Conservation (phyloP, 2,888 invertebrate genomes). For the Apeira syringaria region DNA sequence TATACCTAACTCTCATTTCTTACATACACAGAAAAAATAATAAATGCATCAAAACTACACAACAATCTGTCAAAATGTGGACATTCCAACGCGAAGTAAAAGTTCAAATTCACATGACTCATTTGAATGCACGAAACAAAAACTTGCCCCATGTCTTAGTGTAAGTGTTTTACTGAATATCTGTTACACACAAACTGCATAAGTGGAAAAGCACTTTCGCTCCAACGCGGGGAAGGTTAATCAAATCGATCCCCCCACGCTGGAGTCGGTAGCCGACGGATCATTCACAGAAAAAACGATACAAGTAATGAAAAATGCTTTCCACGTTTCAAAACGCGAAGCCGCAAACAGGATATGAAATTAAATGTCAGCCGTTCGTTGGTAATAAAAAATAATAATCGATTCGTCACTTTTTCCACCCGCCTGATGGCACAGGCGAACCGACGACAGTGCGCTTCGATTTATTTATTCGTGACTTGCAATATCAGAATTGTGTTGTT, state of each 20-base stretch:
- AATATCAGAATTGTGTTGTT: constrained; percentile 2
- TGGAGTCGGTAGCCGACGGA: constrained; percentile 39
- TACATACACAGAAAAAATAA: too few relatives aligned
- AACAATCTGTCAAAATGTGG: too few relatives aligned
- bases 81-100: too few relatives aligned
- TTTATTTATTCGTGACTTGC: constrained; percentile 19
- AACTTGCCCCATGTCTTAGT: too few relatives aligned
- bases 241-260: constrained; percentile 43
- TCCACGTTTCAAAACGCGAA: constrained; percentile 41
- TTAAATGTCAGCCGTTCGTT: constrained; percentile 56
- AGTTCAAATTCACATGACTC: too few relatives aligned
- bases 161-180: too few relatives aligned
- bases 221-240: constrained; percentile 38
- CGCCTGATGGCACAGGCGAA: constrained; percentile 29
- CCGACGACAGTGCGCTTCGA: constrained; percentile 19
- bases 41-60: too few relatives aligned
- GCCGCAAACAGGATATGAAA: constrained; percentile 58
- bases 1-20: too few relatives aligned
- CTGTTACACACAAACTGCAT: constrained; percentile 19
- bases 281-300: constrained; percentile 43
- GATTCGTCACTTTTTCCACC: constrained; percentile 38
- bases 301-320: constrained; percentile 42
- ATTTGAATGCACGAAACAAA: too few relatives aligned
- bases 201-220: constrained; percentile 17
- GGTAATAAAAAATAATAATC: constrained; percentile 49